Base-by-base conservation (phyloP, 1,140 invertebrate species). In the Drosophila burlai region DNA sequence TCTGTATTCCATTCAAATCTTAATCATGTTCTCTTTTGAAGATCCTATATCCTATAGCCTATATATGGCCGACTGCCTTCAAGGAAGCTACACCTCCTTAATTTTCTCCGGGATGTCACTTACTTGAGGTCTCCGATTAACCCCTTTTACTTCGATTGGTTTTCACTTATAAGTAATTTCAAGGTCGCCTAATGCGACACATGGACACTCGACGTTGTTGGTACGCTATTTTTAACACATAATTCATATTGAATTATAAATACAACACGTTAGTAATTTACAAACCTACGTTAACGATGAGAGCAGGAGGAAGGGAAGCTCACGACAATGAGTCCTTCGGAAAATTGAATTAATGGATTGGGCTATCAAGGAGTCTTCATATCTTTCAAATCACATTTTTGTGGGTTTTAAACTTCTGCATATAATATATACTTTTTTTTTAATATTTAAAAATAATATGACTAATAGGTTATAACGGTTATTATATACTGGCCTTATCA, bases 231-330 rank as follows among this genome's bases (percentile, higher is more conserved):
- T 77, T 77, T 77, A 77, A 43, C 57, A 60, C 74, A 77, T 77
- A 77, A 69, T 57, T 77, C 50, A 61, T 62, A 77, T 77, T 77
- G 43, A 77, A 77, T 77, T 78, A 77, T 77, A 77, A 77, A 77
- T 77, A 77, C 45, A 61, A 42, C 34, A 36, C 50, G 58, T 69
- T 77, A 77, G 31, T 69, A 62, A 57, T 69, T 77, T 77, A 61
- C 49, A 69, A 57, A 26, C 38, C 24, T 13, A 46, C 31, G 24
- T 31, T 24, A 24, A 16, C 29, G 6, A 5, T 13, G 29, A 3
- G 26, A 38, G 2, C 3, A 6, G 16, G 2, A 24, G 38, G 11
- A 9, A 13, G 8, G 10, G 45, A 38, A 24, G 67, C 45, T 45
- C 65, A 36, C 45, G 26, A 9, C 24, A 21, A 42, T n/a, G 10